Evolutionary conservation across 2,888 invertebrate species (phyloP).

Genomic region (Lapara coniferarum): DNA sequence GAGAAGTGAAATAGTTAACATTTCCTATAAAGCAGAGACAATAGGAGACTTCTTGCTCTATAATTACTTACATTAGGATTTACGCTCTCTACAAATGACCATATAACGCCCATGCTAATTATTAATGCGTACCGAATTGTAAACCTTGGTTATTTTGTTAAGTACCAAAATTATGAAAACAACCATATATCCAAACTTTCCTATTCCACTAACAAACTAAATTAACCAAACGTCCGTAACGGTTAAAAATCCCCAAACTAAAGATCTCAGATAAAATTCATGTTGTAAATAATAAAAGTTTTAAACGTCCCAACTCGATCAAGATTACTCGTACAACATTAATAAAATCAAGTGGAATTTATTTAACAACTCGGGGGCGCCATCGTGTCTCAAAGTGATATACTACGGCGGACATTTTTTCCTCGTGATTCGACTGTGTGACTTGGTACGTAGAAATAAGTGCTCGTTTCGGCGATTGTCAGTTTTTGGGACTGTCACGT

Average conservation of each 20-base stretch:
- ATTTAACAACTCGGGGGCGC: slow-evolving; percentile 70
- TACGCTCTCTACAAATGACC: too few relatives aligned
- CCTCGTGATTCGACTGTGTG: slow-evolving; percentile 25
- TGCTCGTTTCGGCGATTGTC: slow-evolving; percentile 27
- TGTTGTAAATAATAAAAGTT: slow-evolving; percentile 80
- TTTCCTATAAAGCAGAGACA: too few relatives aligned
- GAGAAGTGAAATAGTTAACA: too few relatives aligned
- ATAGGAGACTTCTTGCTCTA: too few relatives aligned
- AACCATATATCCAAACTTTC: not conserved
- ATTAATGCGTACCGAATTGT: too few relatives aligned
- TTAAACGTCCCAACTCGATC: slow-evolving; percentile 72
- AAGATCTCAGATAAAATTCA: slow-evolving; percentile 40
- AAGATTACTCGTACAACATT: slow-evolving; percentile 77
- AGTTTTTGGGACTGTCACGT: slow-evolving; percentile 43
- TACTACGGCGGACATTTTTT: slow-evolving; percentile 45
- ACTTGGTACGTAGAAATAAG: slow-evolving; percentile 31
- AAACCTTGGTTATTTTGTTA: too few relatives aligned
- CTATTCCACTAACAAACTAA: slow-evolving; percentile 21
- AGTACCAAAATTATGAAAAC: too few relatives aligned
- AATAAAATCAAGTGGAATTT: slow-evolving; percentile 77
- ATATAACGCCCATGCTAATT: too few relatives aligned
- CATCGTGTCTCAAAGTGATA: slow-evolving; percentile 71
- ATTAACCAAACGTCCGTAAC: slow-evolving; percentile 26
- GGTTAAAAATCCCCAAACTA: slow-evolving; percentile 28
- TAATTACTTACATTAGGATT: too few relatives aligned